Evolutionary conservation across 2,888 invertebrate genomes (phyloP).

Genomic region (Ligdia adustata): DNA sequence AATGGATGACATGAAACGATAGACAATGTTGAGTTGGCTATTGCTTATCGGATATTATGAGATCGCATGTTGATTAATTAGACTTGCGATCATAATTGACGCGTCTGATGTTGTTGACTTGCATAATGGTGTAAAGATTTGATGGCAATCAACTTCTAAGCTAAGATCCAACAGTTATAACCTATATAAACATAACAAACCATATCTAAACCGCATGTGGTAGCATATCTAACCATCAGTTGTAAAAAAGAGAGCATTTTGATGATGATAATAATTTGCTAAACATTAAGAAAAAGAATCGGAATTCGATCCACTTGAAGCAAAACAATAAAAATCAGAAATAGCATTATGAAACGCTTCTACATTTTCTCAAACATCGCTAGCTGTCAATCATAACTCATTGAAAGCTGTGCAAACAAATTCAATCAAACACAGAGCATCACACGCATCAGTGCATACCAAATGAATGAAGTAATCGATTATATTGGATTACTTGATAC

Average conservation of each 20-base stretch:
- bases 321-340: conserved; percentile 13
- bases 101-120: too few relatives aligned
- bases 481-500: conserved; percentile 5
- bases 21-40: conserved; percentile 1
- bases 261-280: too few relatives aligned
- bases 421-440: conserved; percentile 2
- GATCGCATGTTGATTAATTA: conserved; percentile 3
- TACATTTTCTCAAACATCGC: conserved; percentile 2
- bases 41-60: neutral
- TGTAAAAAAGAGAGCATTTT: too few relatives aligned
- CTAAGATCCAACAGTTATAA: too few relatives aligned
- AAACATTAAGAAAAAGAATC: too few relatives aligned
- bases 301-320: conserved; percentile 9
- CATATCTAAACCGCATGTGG: too few relatives aligned
- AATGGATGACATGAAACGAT: conserved; percentile 3
- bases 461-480: conserved; percentile 17
- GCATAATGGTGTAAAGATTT: too few relatives aligned
- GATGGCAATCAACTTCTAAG: too few relatives aligned
- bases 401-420: conserved; percentile 11
- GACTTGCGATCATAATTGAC: neutral
- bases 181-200: too few relatives aligned
- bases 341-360: conserved; percentile 6
- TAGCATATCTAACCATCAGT: too few relatives aligned
- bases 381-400: conserved; percentile 20
- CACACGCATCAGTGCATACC: conserved; percentile 15